phyloP scores from a whole-genome alignment of 1,140 invertebrate genomes.

The Paracyclopina nana region DNA sequence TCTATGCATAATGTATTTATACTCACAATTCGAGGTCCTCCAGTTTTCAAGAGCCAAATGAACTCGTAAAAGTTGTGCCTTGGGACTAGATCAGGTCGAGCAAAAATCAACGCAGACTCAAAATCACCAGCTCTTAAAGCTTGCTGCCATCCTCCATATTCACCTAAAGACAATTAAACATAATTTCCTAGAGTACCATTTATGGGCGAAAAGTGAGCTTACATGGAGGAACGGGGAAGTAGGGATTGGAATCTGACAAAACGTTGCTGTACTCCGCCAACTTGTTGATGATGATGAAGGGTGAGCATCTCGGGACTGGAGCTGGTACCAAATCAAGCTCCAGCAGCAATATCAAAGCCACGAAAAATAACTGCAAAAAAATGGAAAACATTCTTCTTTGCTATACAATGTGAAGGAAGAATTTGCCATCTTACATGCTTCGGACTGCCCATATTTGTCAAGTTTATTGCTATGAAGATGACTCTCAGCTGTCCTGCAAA shows the following conservation, averaged over 20 bases:
- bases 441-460: too few species aligned
- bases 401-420: too few species aligned
- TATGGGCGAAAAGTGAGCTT: not conserved
- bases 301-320: conserved; percentile 14
- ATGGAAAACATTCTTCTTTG: too few species aligned
- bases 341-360: too few species aligned
- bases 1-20: not conserved
- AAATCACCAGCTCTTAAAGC: conserved; percentile 6
- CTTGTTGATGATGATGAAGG: conserved; percentile 17
- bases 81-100: conserved; percentile 5
- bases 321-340: too few species aligned
- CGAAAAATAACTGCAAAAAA: too few species aligned
- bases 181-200: not conserved
- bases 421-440: too few species aligned
- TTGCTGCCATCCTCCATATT: not conserved
- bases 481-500: too few species aligned
- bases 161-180: not conserved
- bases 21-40: conserved; percentile 9
- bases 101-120: not conserved
- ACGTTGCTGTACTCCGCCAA: conserved; percentile 8
- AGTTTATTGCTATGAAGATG: too few species aligned
- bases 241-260: conserved; percentile 13
- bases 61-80: conserved; percentile 15
- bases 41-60: conserved; percentile 14
- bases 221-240: conserved; percentile 16